phyloP scores from a whole-genome alignment of 1,140 invertebrate genomes.

The Adoxophyes honmai region DNA sequence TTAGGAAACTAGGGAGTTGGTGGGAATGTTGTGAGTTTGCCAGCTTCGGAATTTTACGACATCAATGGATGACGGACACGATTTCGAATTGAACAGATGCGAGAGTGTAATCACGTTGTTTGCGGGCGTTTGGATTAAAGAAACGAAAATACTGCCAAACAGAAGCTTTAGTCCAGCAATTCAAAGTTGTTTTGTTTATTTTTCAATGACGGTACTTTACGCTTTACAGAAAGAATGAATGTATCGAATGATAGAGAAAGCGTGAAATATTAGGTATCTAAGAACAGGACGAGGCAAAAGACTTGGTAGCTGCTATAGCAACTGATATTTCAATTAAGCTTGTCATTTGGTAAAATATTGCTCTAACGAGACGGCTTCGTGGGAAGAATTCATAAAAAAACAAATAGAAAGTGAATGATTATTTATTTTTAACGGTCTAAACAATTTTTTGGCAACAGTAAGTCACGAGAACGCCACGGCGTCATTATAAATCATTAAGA shows the following conservation, averaged over 20 bases:
- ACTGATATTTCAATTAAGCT: too few species aligned
- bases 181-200: neutral
- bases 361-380: neutral
- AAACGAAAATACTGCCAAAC: neutral
- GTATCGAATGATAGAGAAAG: conserved; percentile 2
- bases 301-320: neutral
- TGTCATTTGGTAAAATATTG: too few species aligned
- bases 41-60: neutral
- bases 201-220: neutral
- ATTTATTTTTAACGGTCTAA: conserved; percentile 28
- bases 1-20: too few species aligned
- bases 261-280: neutral
- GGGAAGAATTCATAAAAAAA: conserved; percentile 2
- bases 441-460: conserved; percentile 37
- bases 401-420: conserved; percentile 23
- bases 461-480: conserved; percentile 30
- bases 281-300: neutral
- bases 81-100: neutral
- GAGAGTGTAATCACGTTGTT: neutral
- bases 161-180: neutral
- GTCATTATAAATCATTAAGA: conserved; percentile 35
- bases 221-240: neutral
- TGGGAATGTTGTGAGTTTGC: neutral
- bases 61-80: neutral
- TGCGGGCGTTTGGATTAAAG: neutral